A percentile compares a stretch with the other conserved stretches of the same genome.
These are phyloP conservation scores for Periophthalmodon schlosseri DNA, from an alignment of 2,113 vertebrate species.

Conservation along the genomic window DNA sequence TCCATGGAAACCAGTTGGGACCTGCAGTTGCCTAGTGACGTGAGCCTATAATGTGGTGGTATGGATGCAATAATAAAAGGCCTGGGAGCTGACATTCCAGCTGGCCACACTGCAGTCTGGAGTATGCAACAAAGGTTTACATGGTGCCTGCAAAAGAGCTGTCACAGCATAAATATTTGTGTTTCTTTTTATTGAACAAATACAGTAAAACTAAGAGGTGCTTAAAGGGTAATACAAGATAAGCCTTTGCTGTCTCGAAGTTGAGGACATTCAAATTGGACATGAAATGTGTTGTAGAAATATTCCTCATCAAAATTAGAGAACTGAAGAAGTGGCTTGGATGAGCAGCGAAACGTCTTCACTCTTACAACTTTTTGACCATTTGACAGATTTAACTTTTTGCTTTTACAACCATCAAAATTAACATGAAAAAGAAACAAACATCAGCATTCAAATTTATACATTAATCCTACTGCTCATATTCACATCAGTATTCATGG, in stretches of 20 bases:
- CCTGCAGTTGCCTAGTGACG: constrained; percentile 81
- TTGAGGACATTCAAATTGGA: too few species aligned
- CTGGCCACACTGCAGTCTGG: constrained; percentile 39
- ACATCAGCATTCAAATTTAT: background rate
- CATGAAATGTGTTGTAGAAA: background rate
- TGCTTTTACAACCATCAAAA: too few species aligned
- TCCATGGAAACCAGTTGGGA: constrained; percentile 79
- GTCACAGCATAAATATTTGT: constrained; percentile 52
- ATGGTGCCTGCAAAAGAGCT: constrained; percentile 41
- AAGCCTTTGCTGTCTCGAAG: too few species aligned
- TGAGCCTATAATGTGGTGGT: constrained; percentile 78
- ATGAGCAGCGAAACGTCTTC: too few species aligned
- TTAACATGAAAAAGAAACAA: background rate
- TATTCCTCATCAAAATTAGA: too few species aligned
- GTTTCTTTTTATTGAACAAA: constrained; percentile 6
- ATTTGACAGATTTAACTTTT: too few species aligned
- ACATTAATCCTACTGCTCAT: background rate
- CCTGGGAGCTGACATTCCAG: constrained; percentile 71
- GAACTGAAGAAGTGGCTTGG: too few species aligned
- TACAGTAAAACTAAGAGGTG: background rate
- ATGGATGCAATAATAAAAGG: constrained; percentile 79
- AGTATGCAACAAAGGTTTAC: constrained; percentile 47
- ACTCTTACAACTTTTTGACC: too few species aligned
- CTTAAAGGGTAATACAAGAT: background rate
- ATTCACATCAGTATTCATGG: background rate